Evolutionary conservation across 2,797 vertebrate genomes (phyloP).

Genomic region (Chromobotia macracanthus): DNA sequence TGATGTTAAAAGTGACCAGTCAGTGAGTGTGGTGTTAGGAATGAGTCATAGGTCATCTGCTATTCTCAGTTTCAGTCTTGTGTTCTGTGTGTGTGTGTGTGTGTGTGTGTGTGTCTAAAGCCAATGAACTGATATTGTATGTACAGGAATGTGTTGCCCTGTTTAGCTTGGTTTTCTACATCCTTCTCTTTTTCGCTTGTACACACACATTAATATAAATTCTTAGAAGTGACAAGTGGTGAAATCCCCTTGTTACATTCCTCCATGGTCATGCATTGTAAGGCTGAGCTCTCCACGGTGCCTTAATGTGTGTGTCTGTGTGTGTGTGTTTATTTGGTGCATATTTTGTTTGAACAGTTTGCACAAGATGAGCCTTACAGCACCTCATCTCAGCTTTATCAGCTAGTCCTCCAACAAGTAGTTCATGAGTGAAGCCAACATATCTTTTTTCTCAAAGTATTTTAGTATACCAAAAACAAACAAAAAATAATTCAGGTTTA

Average conservation of each 20-base stretch:
- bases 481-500: not conserved
- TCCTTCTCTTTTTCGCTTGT: conserved; percentile 50
- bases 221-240: conserved; percentile 55
- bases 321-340: conserved; percentile 1
- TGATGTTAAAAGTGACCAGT: conserved; percentile 38
- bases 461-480: not conserved
- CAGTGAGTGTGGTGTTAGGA: conserved; percentile 70
- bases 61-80: conserved; percentile 75
- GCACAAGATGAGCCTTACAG: not conserved
- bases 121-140: conserved; percentile 45
- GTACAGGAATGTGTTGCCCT: conserved; percentile 21
- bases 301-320: not conserved
- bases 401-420: not conserved
- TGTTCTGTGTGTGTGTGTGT: conserved; percentile 66
- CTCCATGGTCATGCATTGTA: conserved; percentile 37
- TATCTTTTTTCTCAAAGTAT: too few species aligned
- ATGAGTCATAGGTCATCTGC: conserved; percentile 82
- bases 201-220: conserved; percentile 47
- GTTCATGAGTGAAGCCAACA: not conserved
- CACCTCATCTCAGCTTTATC: not conserved
- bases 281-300: conserved; percentile 15
- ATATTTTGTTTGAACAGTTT: not conserved
- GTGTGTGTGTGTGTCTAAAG: not conserved
- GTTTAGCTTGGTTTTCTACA: conserved; percentile 50
- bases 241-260: conserved; percentile 48